phyloP scores from a whole-genome alignment of 1,140 invertebrate genomes.

The Drepana arcuata region DNA sequence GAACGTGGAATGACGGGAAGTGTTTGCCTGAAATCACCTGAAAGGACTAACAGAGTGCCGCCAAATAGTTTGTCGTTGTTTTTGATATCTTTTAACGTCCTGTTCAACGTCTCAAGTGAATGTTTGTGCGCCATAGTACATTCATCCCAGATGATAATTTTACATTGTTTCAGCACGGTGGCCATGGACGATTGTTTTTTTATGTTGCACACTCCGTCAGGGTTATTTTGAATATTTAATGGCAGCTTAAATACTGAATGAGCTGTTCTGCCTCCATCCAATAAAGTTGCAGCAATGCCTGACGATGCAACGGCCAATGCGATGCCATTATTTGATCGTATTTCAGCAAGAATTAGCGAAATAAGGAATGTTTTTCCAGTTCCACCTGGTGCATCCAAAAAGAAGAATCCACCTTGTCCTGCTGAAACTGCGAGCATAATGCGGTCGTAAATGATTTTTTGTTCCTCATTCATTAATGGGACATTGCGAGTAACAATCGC shows the following conservation, averaged over 20 bases:
- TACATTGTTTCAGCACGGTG: constrained; percentile 9
- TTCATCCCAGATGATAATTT: constrained; percentile 9
- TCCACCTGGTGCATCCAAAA: constrained; percentile 9
- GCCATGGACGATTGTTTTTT: constrained; percentile 13
- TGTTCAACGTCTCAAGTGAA: constrained; percentile 6
- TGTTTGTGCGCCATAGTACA: constrained; percentile 10
- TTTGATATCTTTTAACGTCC: constrained; percentile 13
- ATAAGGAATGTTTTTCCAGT: constrained; percentile 7
- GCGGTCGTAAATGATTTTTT: constrained; percentile 4
- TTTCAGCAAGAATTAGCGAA: constrained; percentile 10
- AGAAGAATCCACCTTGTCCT: constrained; percentile 15
- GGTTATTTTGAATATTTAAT: constrained; percentile 13
- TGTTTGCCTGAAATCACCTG: constrained; percentile 18
- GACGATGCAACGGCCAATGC: constrained; percentile 12
- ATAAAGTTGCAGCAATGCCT: constrained; percentile 14
- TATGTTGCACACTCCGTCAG: constrained; percentile 12
- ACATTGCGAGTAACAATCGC: constrained; percentile 9
- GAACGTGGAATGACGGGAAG: constrained; percentile 15
- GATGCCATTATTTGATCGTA: constrained; percentile 10
- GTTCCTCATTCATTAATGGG: constrained; percentile 4
- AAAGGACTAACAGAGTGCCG: constrained; percentile 9
- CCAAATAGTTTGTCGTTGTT: constrained; percentile 4
- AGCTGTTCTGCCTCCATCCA: constrained; percentile 13
- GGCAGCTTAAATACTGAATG: constrained; percentile 16
- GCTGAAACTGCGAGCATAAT: constrained; percentile 18